Conservation (phyloP, 1,140 invertebrate genomes). For the Drosophila rufa region DNA sequence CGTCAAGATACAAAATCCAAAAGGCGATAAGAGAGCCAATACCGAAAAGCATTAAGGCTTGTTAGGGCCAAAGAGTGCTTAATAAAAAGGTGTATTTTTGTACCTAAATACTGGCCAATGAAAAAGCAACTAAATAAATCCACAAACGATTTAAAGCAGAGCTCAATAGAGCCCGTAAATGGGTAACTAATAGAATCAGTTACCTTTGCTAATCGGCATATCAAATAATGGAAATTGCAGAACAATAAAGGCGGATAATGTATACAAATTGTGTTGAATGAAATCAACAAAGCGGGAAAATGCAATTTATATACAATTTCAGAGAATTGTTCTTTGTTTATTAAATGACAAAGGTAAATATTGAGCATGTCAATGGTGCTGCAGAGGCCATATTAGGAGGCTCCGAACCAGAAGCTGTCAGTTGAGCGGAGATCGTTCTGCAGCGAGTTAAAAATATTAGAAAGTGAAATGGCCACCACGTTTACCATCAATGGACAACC, state of each 20-base stretch:
- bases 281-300: constrained; percentile 16
- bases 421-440: background rate
- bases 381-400: constrained; percentile 13
- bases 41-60: constrained; percentile 23
- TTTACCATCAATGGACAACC: constrained; percentile 85
- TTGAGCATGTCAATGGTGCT: background rate
- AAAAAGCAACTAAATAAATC: background rate
- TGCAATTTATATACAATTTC: constrained; percentile 21
- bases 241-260: constrained; percentile 14
- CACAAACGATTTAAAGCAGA: background rate
- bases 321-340: constrained; percentile 22
- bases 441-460: background rate
- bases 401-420: constrained; percentile 2
- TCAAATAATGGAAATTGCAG: constrained; percentile 36
- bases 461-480: constrained; percentile 63
- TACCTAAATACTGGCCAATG: background rate
- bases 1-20: constrained; percentile 58
- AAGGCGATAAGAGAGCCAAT: constrained; percentile 46
- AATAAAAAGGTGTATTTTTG: constrained; percentile 2
- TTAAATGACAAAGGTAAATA: constrained; percentile 21
- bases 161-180: background rate
- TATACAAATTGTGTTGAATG: constrained; percentile 16
- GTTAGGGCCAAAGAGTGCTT: constrained; percentile 22
- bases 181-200: constrained; percentile 24
- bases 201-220: constrained; percentile 28